phyloP scores from a whole-genome alignment of 2,797 vertebrate species.

The Chaenodraco wilsoni region DNA sequence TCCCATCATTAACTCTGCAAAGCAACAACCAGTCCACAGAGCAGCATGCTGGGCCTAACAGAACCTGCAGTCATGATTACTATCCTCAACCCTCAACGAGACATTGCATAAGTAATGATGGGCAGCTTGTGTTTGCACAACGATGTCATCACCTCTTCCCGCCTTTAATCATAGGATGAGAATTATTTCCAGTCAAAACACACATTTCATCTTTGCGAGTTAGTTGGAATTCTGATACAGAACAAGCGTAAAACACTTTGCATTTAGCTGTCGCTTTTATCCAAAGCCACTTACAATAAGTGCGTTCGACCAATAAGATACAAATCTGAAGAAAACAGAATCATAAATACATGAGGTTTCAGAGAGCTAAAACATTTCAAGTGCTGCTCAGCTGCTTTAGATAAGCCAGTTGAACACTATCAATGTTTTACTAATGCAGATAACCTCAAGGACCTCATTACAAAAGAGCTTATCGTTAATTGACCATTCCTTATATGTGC shows the following conservation, averaged over 20 bases:
- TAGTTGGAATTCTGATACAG: too few relatives aligned
- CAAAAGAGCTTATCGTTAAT: not conserved
- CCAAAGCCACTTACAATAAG: too few relatives aligned
- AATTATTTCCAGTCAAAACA: not conserved
- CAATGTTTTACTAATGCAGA: not conserved
- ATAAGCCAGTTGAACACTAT: not conserved
- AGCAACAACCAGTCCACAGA: not conserved
- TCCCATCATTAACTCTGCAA: not conserved
- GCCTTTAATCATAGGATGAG: not conserved
- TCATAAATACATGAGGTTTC: too few relatives aligned
- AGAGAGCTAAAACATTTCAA: too few relatives aligned
- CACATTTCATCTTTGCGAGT: not conserved
- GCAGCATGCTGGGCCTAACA: not conserved
- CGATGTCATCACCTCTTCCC: not conserved
- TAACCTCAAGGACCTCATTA: not conserved
- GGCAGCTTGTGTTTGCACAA: constrained; percentile 13
- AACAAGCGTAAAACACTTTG: too few relatives aligned
- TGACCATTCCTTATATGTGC: not conserved
- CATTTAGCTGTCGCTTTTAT: too few relatives aligned
- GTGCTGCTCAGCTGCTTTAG: too few relatives aligned
- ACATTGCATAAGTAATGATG: not conserved
- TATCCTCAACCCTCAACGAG: not conserved
- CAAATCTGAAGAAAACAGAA: too few relatives aligned
- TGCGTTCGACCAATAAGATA: too few relatives aligned
- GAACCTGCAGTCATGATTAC: constrained; percentile 25